phyloP scores from a whole-genome alignment of 2,888 invertebrate genomes.

The Xylophagus ater region DNA sequence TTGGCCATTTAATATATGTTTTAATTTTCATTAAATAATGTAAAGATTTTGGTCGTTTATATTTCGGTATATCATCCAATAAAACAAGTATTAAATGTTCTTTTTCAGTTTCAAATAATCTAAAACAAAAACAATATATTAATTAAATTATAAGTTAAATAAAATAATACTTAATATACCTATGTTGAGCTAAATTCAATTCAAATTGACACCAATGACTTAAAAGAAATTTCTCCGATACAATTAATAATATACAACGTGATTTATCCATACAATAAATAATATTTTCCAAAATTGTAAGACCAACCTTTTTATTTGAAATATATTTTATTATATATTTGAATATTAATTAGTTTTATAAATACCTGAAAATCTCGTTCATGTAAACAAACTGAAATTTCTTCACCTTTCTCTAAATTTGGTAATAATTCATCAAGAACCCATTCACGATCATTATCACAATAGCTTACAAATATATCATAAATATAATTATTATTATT shows the following conservation, averaged over 20 bases:
- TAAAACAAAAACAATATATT: slow-evolving; percentile 23
- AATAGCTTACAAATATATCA: slow-evolving; percentile 60
- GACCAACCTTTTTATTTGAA: too few relatives aligned
- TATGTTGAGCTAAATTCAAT: slow-evolving; percentile 57
- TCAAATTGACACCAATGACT: slow-evolving; percentile 67
- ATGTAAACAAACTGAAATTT: slow-evolving; percentile 54
- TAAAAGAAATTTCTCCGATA: slow-evolving; percentile 50
- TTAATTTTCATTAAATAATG: slow-evolving; percentile 57
- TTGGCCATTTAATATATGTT: slow-evolving; percentile 59
- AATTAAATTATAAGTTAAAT: slow-evolving; percentile 1
- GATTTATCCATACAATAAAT: slow-evolving; percentile 58
- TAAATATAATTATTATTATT: slow-evolving; percentile 38
- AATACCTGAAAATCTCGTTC: slow-evolving; percentile 56
- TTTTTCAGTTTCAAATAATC: slow-evolving; percentile 48
- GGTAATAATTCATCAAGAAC: slow-evolving; percentile 51
- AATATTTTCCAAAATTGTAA: slow-evolving; percentile 58
- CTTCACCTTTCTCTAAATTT: slow-evolving; percentile 47
- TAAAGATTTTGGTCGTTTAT: slow-evolving; percentile 49
- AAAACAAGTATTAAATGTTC: slow-evolving; percentile 53
- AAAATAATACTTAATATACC: slow-evolving; percentile 29
- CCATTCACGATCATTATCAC: slow-evolving; percentile 53
- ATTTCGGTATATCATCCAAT: slow-evolving; percentile 51
- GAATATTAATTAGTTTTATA: slow-evolving; percentile 4
- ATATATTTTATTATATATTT: slow-evolving; percentile 1
- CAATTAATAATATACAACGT: slow-evolving; percentile 49